Conservation (phyloP, 2,797 vertebrate genomes). For the Chelmon rostratus region DNA sequence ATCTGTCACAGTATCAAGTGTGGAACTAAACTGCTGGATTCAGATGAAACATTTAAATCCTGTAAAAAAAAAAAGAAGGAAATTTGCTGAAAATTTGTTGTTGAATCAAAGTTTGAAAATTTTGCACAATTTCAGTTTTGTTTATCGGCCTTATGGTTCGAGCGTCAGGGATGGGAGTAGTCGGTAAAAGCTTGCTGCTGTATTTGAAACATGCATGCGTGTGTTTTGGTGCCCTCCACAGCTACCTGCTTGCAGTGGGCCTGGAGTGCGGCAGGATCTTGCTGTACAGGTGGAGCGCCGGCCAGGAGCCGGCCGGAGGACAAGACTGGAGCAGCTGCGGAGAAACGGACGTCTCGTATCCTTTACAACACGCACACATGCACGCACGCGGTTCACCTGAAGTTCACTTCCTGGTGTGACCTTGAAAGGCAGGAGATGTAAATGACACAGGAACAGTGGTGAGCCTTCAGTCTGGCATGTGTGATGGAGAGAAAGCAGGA, state of each 20-base stretch:
- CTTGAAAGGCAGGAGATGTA: slow-evolving; percentile 24
- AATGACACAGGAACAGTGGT: slow-evolving; percentile 9
- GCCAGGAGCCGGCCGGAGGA: slow-evolving; percentile 73
- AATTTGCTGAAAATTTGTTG: neutral
- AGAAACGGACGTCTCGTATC: slow-evolving; percentile 89
- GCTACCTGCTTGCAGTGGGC: slow-evolving; percentile 93
- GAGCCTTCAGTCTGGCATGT: slow-evolving; percentile 10
- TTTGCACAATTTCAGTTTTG: neutral
- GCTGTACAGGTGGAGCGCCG: slow-evolving; percentile 90
- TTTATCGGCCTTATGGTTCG: neutral
- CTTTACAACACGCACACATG: slow-evolving; percentile 59
- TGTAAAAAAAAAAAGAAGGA: neutral
- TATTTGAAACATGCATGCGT: neutral
- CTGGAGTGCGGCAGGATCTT: slow-evolving; percentile 91
- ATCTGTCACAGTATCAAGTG: neutral
- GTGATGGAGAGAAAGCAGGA: slow-evolving; percentile 11
- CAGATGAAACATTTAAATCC: neutral
- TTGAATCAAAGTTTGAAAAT: neutral
- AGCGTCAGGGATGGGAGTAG: neutral
- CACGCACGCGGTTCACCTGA: slow-evolving; percentile 11
- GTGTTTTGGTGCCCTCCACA: slow-evolving; percentile 62
- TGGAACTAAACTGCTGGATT: neutral
- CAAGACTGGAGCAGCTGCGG: slow-evolving; percentile 88
- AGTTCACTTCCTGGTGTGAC: slow-evolving; percentile 11
- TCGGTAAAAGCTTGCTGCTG: neutral